Base-by-base conservation (phyloP, 2,888 invertebrate genomes). In the Dryadula phaetusa region DNA sequence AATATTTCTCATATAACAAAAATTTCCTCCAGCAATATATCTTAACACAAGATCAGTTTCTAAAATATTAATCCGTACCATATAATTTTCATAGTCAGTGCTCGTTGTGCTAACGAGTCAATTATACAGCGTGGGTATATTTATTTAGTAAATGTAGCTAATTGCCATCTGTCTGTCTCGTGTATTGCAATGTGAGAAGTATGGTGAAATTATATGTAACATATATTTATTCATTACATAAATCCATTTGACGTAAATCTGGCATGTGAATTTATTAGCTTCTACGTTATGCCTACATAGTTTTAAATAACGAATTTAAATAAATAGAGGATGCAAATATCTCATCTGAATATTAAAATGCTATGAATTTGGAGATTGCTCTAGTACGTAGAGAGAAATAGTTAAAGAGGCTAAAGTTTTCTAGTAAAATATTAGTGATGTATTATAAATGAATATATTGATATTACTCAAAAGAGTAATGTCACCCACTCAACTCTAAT, bases 101-200 rank as follows among this genome's bases (percentile, higher is more conserved):
- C 65, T 58, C 54, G 47, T 62, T 64, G 64, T 79, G 81, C 79
- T 84, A 86, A 87, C 83, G 79, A 85, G 82, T 76, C 75, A 78
- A 84, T 87, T 86, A 85, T 81, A 75, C 73, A 37, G 75, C 77
- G 81, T 77, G 69, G 73, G 86, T 75, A 80, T 69, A 80, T 69
- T 81, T 77, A 79, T 84, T 82, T 72, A 82, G 75, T 84, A 85
- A 86, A 85, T 84, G 79, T 77, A 47, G 42, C 58, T 70, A 71
- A 67, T 71, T 66, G 63, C 46, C 20, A 47, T 67, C 56, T 68
- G 49, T 66, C 68, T 65, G 54, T 56, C 64, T 68, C 40, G 60
- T 58, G 58, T 66, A 56, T 10, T 66, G 60, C 49, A 64, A 62
- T 64, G 66, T 64, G 61, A 62, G 56, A 69, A 58, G 40, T 71